phyloP scores from a whole-genome alignment of 2,113 vertebrate species.

The Romanogobio albipinnatus region DNA sequence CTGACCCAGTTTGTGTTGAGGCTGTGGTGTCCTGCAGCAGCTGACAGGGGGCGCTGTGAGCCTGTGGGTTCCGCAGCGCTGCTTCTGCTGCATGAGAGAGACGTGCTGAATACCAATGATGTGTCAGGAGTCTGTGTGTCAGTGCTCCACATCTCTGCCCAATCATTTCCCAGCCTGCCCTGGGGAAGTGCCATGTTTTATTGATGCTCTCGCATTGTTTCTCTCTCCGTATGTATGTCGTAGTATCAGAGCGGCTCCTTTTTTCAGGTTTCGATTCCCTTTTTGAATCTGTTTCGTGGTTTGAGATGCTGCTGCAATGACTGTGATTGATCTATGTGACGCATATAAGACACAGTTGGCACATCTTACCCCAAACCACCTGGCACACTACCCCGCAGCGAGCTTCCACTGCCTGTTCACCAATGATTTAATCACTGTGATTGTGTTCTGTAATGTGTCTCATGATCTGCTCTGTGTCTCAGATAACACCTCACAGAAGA shows the following conservation, averaged over 20 bases:
- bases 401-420: background rate
- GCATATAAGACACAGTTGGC: background rate
- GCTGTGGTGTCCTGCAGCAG: background rate
- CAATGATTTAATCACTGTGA: background rate
- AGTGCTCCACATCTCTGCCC: constrained; percentile 40
- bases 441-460: background rate
- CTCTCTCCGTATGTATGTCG: constrained; percentile 5
- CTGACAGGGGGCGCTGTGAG: constrained; percentile 72
- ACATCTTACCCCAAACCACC: background rate
- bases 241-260: background rate
- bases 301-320: background rate
- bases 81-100: constrained; percentile 74
- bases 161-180: constrained; percentile 14
- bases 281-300: background rate
- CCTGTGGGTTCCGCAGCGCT: background rate
- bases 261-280: background rate
- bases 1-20: constrained; percentile 73
- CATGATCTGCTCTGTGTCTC: constrained; percentile 31
- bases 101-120: constrained; percentile 77
- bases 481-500: constrained; percentile 83
- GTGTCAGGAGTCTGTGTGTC: too few relatives aligned
- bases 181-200: constrained; percentile 41
- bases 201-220: constrained; percentile 43
- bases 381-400: background rate
- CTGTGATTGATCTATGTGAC: background rate